Conservation (phyloP, 2,797 vertebrate species). For the Falco concolor region DNA sequence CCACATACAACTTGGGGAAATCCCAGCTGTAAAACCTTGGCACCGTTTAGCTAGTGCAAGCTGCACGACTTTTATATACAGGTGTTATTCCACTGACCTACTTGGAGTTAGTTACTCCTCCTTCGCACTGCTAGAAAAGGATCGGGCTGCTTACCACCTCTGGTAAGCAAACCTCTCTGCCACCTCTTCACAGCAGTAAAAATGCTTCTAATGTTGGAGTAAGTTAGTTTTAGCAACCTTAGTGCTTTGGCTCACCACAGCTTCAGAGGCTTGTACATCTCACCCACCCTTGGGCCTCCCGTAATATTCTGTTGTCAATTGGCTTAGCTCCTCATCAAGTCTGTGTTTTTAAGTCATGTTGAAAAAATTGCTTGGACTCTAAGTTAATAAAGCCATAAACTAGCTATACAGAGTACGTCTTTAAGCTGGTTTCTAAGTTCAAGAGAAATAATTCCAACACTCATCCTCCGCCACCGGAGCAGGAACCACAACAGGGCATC, state of each 20-base stretch:
- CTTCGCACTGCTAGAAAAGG: neutral
- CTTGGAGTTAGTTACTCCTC: conserved; percentile 23
- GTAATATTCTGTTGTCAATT: neutral
- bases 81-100: conserved; percentile 50
- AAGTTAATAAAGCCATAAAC: neutral
- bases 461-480: neutral
- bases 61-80: neutral
- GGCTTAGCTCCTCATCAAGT: neutral
- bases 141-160: neutral
- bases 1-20: conserved; percentile 34
- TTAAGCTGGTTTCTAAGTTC: neutral
- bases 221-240: neutral
- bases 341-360: neutral
- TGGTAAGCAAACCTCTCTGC: neutral
- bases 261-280: neutral
- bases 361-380: neutral
- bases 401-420: neutral
- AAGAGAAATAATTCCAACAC: neutral
- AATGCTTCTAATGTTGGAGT: neutral
- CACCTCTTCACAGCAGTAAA: neutral
- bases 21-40: conserved; percentile 41
- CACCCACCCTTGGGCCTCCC: neutral
- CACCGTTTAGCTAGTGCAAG: neutral
- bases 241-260: neutral
- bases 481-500: neutral